These are phyloP conservation scores for Drosophila neutralis DNA, from an alignment of 2,888 invertebrate species.

Conservation along the genomic window DNA sequence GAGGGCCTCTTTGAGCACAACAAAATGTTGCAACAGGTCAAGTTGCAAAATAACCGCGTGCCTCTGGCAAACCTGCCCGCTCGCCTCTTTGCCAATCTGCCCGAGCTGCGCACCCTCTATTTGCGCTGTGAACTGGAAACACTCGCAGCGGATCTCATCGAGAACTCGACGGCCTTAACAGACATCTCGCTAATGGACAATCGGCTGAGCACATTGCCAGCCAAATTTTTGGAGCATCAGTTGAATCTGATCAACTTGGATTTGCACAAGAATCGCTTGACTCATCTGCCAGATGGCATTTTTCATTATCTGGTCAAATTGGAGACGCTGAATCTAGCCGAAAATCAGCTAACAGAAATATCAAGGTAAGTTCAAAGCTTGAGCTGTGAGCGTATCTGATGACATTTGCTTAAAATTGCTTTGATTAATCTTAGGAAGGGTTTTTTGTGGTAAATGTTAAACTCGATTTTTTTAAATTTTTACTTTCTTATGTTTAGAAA, in stretches of 20 bases:
- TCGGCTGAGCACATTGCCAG: constrained; percentile 86
- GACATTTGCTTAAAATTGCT: not conserved
- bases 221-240: constrained; percentile 88
- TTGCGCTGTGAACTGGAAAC: constrained; percentile 86
- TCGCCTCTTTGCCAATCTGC: constrained; percentile 87
- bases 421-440: not conserved
- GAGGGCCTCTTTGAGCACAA: constrained; percentile 87
- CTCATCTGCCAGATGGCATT: constrained; percentile 86
- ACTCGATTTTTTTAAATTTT: too few species aligned
- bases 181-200: constrained; percentile 88
- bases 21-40: constrained; percentile 86
- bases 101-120: constrained; percentile 86
- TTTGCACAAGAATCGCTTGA: constrained; percentile 88
- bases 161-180: constrained; percentile 86
- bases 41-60: constrained; percentile 87
- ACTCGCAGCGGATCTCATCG: constrained; percentile 88
- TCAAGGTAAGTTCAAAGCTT: constrained; percentile 83
- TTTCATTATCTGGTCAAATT: constrained; percentile 87
- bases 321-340: constrained; percentile 87
- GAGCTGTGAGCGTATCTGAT: not conserved
- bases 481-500: too few species aligned
- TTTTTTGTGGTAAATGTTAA: not conserved
- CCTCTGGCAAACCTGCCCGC: constrained; percentile 87
- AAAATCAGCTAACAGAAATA: constrained; percentile 88
- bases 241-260: constrained; percentile 87